Conservation (phyloP, 2,113 vertebrate species). For the Chlamydotis undulata region DNA sequence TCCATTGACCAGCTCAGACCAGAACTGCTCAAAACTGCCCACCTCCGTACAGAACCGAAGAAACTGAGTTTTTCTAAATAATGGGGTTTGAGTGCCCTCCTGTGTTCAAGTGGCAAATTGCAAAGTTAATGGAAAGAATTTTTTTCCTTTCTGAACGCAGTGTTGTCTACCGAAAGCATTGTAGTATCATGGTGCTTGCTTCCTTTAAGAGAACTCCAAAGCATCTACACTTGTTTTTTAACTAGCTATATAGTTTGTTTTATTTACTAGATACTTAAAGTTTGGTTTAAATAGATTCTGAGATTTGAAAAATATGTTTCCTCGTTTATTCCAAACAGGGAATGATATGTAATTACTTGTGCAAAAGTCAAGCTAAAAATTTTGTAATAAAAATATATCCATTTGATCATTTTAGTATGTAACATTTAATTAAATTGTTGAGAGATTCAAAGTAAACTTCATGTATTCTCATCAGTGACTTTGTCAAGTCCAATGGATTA, state of each 20-base stretch:
- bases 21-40: neutral
- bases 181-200: neutral
- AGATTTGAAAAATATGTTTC: neutral
- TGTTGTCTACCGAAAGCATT: accelerated
- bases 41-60: accelerated
- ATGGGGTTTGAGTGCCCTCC: conserved; percentile 41
- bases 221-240: neutral
- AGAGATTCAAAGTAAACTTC: neutral
- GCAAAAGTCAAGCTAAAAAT: neutral
- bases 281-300: neutral
- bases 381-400: neutral
- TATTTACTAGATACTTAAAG: neutral
- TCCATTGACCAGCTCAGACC: neutral
- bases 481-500: neutral
- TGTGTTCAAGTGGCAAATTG: conserved; percentile 46
- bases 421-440: neutral
- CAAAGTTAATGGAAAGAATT: neutral
- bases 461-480: neutral
- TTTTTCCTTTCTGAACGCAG: neutral
- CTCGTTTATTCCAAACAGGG: neutral
- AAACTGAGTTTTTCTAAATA: neutral
- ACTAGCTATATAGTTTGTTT: neutral
- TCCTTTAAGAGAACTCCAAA: neutral
- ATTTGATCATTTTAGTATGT: neutral
- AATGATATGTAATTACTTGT: neutral